Percentiles rank a stretch among this genome's conserved stretches.
Conservation (phyloP, 2,888 invertebrate genomes). For the Isoperla grammatica region DNA sequence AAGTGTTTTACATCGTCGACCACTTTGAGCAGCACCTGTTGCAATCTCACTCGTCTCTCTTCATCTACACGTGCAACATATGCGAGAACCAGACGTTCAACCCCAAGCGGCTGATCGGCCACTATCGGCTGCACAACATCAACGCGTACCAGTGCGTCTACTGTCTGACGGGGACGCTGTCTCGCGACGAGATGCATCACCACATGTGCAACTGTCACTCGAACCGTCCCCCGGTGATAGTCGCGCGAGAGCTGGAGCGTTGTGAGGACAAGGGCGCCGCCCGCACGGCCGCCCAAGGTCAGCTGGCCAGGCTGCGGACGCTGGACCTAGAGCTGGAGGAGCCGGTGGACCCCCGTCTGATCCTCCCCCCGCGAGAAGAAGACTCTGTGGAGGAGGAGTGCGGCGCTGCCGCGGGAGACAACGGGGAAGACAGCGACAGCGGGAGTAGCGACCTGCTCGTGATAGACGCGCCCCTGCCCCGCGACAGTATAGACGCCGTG, state of each 20-base stretch:
- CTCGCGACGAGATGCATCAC: slow-evolving; percentile 42
- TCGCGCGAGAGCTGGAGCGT: slow-evolving; percentile 37
- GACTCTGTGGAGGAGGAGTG: no score
- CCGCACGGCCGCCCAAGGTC: not conserved
- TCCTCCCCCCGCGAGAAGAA: not conserved
- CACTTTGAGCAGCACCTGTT: slow-evolving; percentile 35
- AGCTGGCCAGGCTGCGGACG: not conserved
- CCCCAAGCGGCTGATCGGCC: slow-evolving; percentile 34
- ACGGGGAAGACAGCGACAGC: slow-evolving; percentile 40
- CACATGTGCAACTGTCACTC: slow-evolving; percentile 48
- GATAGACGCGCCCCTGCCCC: no score
- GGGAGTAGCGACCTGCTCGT: slow-evolving; percentile 35
- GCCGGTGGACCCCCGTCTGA: not conserved
- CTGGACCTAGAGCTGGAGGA: not conserved
- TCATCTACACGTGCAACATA: slow-evolving; percentile 29
- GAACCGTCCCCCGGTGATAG: slow-evolving; percentile 40
- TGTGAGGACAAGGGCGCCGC: slow-evolving; percentile 4
- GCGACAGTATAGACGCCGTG: no score
- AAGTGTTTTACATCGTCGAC: slow-evolving; percentile 40
- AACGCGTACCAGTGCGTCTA: slow-evolving; percentile 48
- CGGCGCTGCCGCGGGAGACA: not conserved
- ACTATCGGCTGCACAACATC: slow-evolving; percentile 44
- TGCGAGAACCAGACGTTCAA: slow-evolving; percentile 24
- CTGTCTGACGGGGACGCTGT: slow-evolving; percentile 44
- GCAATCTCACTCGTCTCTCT: slow-evolving; percentile 23